Evolutionary conservation across 1,140 invertebrate genomes (phyloP), one percentile per base, ranked within the genome.

Genomic region (Bilobella aurantiaca): DNA sequence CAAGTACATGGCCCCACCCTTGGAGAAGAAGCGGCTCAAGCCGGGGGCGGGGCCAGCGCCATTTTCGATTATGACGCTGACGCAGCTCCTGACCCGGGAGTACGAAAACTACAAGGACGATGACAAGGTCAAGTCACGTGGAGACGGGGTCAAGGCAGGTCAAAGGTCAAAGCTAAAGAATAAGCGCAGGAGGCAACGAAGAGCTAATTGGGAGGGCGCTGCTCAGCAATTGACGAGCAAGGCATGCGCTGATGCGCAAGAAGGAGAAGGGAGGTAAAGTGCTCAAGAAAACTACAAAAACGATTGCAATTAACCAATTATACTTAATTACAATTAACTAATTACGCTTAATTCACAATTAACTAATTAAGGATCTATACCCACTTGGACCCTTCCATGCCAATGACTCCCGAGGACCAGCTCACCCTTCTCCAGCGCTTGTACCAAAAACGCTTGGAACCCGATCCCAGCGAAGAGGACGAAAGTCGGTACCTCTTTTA

Each of bases 1-100:
- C 70, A 64, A 73, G 76, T 58, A 78, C 79, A 31, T 75, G 78
- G 34, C 73, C 82, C n/a, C 69, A 65, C 81, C 82, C 1, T 77
- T 80, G 59, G 78, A 69, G 73, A 75, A 73, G 31, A 76, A 29
- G 49, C 62, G 74, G 73, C 72, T 72, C 63, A 58, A 75, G 66
- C 73, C 75, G 56, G 70, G 74, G 64, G 65, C 74, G 64, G 69
- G 16, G 29, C 47, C 57, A 46, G 66, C 72, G 61, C 63, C 67
- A 30, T 71, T 75, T 64, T 77, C 75, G 69, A 65, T 67, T 30
- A 72, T 72, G 68, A 67, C 69, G 14, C 21, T 68, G n/a, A 62
- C 65, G 60, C 23, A 69, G 28, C 25, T 69, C 3, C n/a, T 65
- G 16, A 63, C 56, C 0, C 42, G 49, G 8, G 31, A 57, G 1